Conservation (phyloP, 2,888 invertebrate genomes). For the Tetragonisca angustula region DNA sequence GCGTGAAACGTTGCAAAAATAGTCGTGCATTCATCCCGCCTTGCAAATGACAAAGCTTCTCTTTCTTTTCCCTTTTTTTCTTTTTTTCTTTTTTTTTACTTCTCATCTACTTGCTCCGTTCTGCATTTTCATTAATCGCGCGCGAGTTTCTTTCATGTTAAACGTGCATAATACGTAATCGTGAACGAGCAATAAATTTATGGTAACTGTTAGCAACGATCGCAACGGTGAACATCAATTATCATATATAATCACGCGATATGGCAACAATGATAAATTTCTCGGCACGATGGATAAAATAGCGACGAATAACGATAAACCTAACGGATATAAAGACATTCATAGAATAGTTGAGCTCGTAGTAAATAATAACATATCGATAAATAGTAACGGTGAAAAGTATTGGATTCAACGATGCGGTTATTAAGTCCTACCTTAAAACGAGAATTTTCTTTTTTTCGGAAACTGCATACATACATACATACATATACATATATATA, state of each 20-base stretch:
- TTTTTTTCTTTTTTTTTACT: slow-evolving; percentile 33
- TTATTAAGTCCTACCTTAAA: slow-evolving; percentile 13
- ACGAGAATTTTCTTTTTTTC: slow-evolving; percentile 14
- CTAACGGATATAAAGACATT: slow-evolving; percentile 27
- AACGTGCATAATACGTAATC: slow-evolving; percentile 26
- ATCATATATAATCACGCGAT: background rate
- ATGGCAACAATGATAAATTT: slow-evolving; percentile 24
- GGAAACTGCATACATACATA: slow-evolving; percentile 1
- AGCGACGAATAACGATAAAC: slow-evolving; percentile 30
- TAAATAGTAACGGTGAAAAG: slow-evolving; percentile 27
- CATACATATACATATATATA: too few species aligned
- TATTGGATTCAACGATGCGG: slow-evolving; percentile 28
- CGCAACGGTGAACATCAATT: slow-evolving; percentile 15
- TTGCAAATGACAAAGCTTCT: slow-evolving; percentile 54
- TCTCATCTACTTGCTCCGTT: background rate
- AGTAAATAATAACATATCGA: slow-evolving; percentile 33
- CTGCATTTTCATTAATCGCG: slow-evolving; percentile 10
- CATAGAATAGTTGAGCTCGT: slow-evolving; percentile 28
- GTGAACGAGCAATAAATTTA: slow-evolving; percentile 42
- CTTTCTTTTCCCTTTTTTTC: slow-evolving; percentile 21
- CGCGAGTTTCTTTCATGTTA: background rate
- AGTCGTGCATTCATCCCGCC: slow-evolving; percentile 57
- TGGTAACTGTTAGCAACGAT: slow-evolving; percentile 21
- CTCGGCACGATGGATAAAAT: slow-evolving; percentile 37
- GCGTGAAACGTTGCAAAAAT: slow-evolving; percentile 67